Conservation (phyloP, 2,113 vertebrate genomes). For the Eudyptes chrysolophus region DNA sequence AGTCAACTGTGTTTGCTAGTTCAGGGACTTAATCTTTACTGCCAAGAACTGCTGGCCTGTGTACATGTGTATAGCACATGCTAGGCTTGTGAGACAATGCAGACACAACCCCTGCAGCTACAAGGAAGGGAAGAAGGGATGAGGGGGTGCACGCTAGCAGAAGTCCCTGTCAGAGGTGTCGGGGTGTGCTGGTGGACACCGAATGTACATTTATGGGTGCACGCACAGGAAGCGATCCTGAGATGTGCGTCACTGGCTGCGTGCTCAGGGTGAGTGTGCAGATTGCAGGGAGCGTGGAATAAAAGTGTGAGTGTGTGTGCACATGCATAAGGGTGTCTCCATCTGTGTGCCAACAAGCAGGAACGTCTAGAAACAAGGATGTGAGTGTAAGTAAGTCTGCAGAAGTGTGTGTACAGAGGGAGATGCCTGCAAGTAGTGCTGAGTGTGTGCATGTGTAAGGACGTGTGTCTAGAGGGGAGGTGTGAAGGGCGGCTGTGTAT, state of each 20-base stretch:
- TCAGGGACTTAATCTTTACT: not conserved
- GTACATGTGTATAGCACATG: not conserved
- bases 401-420: fast-evolving
- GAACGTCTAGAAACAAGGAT: fast-evolving
- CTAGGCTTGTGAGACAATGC: not conserved
- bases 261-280: not conserved
- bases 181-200: not conserved
- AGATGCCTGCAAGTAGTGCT: not conserved
- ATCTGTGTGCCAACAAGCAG: not conserved
- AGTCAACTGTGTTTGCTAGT: not conserved
- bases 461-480: not conserved
- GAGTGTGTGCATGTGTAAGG: not conserved
- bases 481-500: not conserved
- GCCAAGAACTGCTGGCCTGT: not conserved
- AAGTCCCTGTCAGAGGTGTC: not conserved
- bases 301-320: not conserved
- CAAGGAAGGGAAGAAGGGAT: not conserved
- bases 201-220: fast-evolving
- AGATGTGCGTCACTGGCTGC: fast-evolving
- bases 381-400: not conserved
- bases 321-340: not conserved
- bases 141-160: not conserved
- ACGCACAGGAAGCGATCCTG: fast-evolving
- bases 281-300: not conserved
- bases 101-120: not conserved